These are phyloP conservation scores for Mustela lutreola DNA, from an alignment of 2,113 vertebrate genomes.

Conservation along the genomic window DNA sequence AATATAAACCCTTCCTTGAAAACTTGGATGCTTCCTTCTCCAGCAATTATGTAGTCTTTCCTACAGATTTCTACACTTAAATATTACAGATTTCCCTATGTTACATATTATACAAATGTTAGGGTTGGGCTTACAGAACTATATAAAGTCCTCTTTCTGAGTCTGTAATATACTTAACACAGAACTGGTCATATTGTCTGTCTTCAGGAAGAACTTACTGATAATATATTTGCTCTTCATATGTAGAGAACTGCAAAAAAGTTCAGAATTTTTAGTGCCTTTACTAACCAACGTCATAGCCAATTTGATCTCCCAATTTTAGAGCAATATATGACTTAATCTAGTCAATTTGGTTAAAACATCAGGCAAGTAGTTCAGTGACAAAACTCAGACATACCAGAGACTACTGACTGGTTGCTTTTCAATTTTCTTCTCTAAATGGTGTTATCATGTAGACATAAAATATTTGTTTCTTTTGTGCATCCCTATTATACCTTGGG, in stretches of 20 bases:
- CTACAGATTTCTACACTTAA: neutral
- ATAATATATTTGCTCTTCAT: neutral
- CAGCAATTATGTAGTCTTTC: neutral
- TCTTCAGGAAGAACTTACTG: neutral
- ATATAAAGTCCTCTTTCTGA: neutral
- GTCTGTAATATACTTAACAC: neutral
- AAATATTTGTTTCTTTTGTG: slow-evolving; percentile 67
- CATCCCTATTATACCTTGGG: slow-evolving; percentile 53
- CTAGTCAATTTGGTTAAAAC: slow-evolving; percentile 68
- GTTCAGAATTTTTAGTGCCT: slow-evolving; percentile 28
- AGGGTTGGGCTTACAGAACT: neutral
- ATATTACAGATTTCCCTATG: neutral
- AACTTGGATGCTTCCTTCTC: neutral
- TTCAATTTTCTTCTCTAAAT: slow-evolving; percentile 60
- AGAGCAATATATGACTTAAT: slow-evolving; percentile 51
- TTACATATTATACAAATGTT: neutral
- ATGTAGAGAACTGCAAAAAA: neutral
- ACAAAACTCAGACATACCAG: slow-evolving; percentile 25
- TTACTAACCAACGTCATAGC: slow-evolving; percentile 47
- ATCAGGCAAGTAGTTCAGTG: slow-evolving; percentile 8
- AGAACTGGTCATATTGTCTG: neutral
- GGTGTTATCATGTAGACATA: slow-evolving; percentile 9
- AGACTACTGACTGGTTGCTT: slow-evolving; percentile 27
- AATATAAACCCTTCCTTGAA: neutral
- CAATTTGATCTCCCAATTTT: slow-evolving; percentile 13